These are phyloP conservation scores for Papilio helenus DNA, from an alignment of 1,140 invertebrate genomes.

Conservation along the genomic window DNA sequence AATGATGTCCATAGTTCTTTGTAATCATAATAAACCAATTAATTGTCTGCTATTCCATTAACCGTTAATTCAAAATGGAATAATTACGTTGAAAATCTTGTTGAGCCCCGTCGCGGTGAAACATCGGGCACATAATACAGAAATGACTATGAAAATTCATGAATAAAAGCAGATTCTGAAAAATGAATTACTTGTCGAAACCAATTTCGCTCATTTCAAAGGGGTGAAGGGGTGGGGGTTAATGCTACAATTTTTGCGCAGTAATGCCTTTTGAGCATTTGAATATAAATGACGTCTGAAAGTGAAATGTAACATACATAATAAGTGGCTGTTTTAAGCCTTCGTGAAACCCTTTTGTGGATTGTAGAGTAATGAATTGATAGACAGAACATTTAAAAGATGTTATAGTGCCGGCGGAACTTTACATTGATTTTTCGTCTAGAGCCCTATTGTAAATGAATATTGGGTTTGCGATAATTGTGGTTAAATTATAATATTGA, in stretches of 20 bases:
- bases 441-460: no score
- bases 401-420: background rate
- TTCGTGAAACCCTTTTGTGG: slow-evolving; percentile 80
- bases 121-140: slow-evolving; percentile 24
- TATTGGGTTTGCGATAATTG: no score
- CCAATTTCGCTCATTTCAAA: slow-evolving; percentile 78
- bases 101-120: slow-evolving; percentile 11
- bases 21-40: background rate
- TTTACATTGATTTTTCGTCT: no score
- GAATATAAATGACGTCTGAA: slow-evolving; percentile 83
- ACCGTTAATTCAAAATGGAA: background rate
- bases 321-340: slow-evolving; percentile 82
- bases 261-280: slow-evolving; percentile 81
- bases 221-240: slow-evolving; percentile 53
- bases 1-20: background rate
- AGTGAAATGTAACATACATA: slow-evolving; percentile 83
- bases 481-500: no score
- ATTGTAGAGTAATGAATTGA: slow-evolving; percentile 67
- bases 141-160: slow-evolving; percentile 35
- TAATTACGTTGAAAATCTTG: slow-evolving; percentile 10
- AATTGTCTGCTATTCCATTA: background rate
- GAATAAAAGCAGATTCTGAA: slow-evolving; percentile 49
- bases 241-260: slow-evolving; percentile 80
- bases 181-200: slow-evolving; percentile 63
- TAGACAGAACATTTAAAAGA: slow-evolving; percentile 45